Percentiles rank a stretch among this genome's conserved stretches.
Evolutionary conservation across 2,113 vertebrate species (phyloP).

Genomic region (Apistogramma diplotaenia): DNA sequence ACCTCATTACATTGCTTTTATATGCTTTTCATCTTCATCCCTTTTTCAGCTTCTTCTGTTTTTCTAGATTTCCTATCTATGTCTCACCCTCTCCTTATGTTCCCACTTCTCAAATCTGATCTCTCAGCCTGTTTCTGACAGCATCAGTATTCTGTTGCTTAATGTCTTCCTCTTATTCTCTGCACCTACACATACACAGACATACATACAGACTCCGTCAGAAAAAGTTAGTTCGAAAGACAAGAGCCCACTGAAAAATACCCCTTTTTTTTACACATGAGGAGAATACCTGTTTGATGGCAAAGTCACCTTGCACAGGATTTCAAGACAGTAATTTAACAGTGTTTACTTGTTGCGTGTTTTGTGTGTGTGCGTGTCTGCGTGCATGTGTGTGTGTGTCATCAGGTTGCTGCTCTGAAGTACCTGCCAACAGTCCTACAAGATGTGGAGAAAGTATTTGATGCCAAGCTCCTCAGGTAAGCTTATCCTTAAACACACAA

Average conservation of each 20-base stretch:
- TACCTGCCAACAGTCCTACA: constrained; percentile 94
- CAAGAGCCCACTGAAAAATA: constrained; percentile 9
- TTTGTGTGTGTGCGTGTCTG: constrained; percentile 39
- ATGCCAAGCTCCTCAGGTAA: constrained; percentile 93
- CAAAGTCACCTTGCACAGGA: constrained; percentile 36
- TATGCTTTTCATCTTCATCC: not conserved
- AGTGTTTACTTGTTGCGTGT: constrained; percentile 18
- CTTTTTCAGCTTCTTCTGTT: not conserved
- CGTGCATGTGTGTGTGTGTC: constrained; percentile 32
- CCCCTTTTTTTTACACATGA: not conserved
- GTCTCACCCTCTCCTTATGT: not conserved
- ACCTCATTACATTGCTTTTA: not conserved
- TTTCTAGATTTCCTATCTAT: not conserved
- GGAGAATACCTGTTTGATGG: constrained; percentile 11
- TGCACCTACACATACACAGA: not conserved
- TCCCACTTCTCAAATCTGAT: not conserved
- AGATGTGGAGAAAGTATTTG: constrained; percentile 94
- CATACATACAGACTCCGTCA: not conserved
- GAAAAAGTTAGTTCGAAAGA: not conserved
- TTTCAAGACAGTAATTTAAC: constrained; percentile 10
- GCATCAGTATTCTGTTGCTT: constrained; percentile 9
- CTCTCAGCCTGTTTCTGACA: not conserved
- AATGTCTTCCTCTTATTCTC: not conserved
- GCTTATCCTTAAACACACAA: constrained; percentile 7
- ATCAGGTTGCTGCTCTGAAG: constrained; percentile 94